Evolutionary conservation across 2,113 vertebrate genomes (phyloP).

Genomic region (Smithornis capensis): DNA sequence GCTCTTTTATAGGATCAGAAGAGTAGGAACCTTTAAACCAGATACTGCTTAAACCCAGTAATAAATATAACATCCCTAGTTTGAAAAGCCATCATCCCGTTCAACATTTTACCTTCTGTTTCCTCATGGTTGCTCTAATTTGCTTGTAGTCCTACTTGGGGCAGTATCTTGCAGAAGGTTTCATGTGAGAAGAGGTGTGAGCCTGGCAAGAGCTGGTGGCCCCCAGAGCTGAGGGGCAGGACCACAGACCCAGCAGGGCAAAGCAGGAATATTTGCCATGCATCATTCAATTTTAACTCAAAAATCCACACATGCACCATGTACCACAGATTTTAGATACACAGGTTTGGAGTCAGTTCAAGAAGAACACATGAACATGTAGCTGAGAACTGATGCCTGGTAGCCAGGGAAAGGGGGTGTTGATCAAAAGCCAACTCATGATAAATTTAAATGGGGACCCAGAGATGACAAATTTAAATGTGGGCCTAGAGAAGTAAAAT

Average conservation of each 20-base stretch:
- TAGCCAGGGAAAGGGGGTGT: neutral
- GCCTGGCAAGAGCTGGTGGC: neutral
- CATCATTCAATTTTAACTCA: neutral
- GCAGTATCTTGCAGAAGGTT: neutral
- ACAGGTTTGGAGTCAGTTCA: neutral
- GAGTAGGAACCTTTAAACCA: conserved; percentile 1
- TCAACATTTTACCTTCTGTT: neutral
- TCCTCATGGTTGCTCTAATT: neutral
- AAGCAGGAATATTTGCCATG: neutral
- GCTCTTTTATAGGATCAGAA: neutral
- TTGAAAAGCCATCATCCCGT: neutral
- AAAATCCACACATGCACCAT: fast-evolving
- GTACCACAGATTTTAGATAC: neutral
- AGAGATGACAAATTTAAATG: neutral
- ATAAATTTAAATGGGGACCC: neutral
- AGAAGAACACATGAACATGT: neutral
- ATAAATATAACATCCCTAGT: neutral
- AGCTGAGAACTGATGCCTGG: neutral
- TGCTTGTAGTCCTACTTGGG: neutral
- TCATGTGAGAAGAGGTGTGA: fast-evolving
- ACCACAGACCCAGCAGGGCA: neutral
- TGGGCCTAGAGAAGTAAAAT: neutral
- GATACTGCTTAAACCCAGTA: neutral
- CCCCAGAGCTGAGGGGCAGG: neutral
- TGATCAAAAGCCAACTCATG: neutral